These are phyloP conservation scores for Chlorospingus flavigularis DNA, from an alignment of 2,797 vertebrate species.

Conservation along the genomic window DNA sequence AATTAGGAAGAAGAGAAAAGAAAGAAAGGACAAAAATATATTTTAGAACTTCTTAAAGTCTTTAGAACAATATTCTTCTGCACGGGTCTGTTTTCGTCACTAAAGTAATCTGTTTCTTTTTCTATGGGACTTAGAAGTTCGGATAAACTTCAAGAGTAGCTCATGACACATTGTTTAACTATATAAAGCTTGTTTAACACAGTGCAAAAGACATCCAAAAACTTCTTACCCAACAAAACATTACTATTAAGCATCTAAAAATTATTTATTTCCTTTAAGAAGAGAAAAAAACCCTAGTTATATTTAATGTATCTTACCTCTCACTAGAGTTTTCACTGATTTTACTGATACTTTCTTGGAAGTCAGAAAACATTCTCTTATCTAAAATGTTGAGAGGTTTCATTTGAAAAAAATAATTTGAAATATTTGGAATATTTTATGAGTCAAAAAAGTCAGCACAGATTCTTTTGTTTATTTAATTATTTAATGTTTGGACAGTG, in stretches of 20 bases:
- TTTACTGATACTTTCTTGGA: conserved; percentile 50
- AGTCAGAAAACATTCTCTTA: conserved; percentile 22
- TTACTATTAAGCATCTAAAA: neutral
- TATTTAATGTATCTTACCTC: neutral
- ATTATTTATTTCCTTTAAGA: neutral
- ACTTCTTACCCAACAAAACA: neutral
- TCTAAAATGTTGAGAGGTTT: conserved; percentile 25
- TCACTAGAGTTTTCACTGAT: neutral
- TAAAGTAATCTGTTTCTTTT: conserved; percentile 21
- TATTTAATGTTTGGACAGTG: neutral
- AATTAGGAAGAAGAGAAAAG: neutral
- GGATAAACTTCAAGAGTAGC: conserved; percentile 47
- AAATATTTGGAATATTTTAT: conserved; percentile 52
- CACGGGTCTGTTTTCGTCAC: neutral
- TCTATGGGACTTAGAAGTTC: neutral
- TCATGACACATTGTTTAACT: conserved; percentile 23
- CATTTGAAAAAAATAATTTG: conserved; percentile 10
- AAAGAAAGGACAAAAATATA: conserved; percentile 48
- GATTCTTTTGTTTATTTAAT: conserved; percentile 39
- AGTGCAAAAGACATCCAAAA: conserved; percentile 26
- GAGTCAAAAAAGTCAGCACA: neutral
- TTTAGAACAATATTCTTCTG: conserved; percentile 26
- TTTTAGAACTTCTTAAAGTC: conserved; percentile 43
- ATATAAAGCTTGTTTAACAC: conserved; percentile 20
- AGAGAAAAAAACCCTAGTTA: neutral